phyloP scores from a whole-genome alignment of 2,113 vertebrate genomes.

The Bubo blakistoni region DNA sequence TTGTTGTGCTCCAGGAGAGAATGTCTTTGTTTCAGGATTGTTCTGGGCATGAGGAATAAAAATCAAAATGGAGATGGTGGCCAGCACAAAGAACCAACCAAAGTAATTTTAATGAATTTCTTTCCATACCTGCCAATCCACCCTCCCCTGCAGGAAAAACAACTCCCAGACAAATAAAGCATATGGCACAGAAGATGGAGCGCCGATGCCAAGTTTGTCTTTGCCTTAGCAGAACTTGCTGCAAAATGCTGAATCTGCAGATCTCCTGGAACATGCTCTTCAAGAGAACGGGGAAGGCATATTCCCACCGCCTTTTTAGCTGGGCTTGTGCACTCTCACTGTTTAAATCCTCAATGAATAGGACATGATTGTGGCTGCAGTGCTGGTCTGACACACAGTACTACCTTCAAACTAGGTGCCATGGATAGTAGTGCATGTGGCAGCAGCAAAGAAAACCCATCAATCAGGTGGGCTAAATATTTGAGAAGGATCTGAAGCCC shows the following conservation, averaged over 20 bases:
- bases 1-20: not conserved
- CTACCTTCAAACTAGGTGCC: not conserved
- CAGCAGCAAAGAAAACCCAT: not conserved
- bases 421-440: not conserved
- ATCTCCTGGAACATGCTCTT: not conserved
- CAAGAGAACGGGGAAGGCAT: not conserved
- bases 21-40: not conserved
- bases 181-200: constrained; percentile 15
- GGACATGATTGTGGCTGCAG: not conserved
- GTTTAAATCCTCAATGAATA: not conserved
- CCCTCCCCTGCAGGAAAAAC: constrained; percentile 48
- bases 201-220: not conserved
- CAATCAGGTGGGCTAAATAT: not conserved
- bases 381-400: not conserved
- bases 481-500: not conserved
- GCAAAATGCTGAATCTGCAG: constrained; percentile 38
- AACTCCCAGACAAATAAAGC: not conserved
- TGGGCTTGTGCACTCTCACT: not conserved
- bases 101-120: constrained; percentile 31
- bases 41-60: constrained; percentile 23
- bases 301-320: not conserved
- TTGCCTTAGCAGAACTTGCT: not conserved
- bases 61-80: not conserved
- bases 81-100: not conserved
- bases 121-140: constrained; percentile 36